Conservation (phyloP, 2,888 invertebrate genomes). For the Hypselothyrea guttata region DNA sequence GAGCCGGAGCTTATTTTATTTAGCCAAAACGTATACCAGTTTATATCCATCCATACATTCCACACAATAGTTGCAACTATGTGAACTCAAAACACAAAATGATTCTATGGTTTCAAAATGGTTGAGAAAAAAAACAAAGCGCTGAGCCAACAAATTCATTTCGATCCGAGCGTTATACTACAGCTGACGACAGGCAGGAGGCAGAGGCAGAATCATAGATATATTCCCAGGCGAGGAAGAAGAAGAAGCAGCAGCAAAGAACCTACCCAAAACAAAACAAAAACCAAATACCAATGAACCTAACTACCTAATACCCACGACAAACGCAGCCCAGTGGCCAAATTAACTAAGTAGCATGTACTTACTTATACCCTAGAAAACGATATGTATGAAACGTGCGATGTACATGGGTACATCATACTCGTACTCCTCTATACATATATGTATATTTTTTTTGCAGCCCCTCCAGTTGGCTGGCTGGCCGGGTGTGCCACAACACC, state of each 20-base stretch:
- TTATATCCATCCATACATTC: slow-evolving; percentile 32
- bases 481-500: slow-evolving; percentile 65
- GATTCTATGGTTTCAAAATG: slow-evolving; percentile 76
- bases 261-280: slow-evolving; percentile 67
- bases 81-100: slow-evolving; percentile 41
- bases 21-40: slow-evolving; percentile 32
- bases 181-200: slow-evolving; percentile 27
- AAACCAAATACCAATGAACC: slow-evolving; percentile 43
- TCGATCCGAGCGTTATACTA: slow-evolving; percentile 50
- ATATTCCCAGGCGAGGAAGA: slow-evolving; percentile 43
- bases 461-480: slow-evolving; percentile 53
- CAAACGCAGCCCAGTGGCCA: slow-evolving; percentile 73
- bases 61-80: slow-evolving; percentile 43
- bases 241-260: no score
- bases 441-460: slow-evolving; percentile 70
- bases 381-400: slow-evolving; percentile 41
- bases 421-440: slow-evolving; percentile 19
- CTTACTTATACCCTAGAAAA: slow-evolving; percentile 39
- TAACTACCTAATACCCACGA: slow-evolving; percentile 58
- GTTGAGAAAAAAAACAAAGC: slow-evolving; percentile 47
- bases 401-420: no score
- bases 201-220: slow-evolving; percentile 61
- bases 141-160: slow-evolving; percentile 48
- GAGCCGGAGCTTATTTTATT: slow-evolving; percentile 59
- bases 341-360: slow-evolving; percentile 72